These are phyloP conservation scores for Diorhabda carinulata DNA, from an alignment of 1,140 invertebrate species.

Conservation along the genomic window DNA sequence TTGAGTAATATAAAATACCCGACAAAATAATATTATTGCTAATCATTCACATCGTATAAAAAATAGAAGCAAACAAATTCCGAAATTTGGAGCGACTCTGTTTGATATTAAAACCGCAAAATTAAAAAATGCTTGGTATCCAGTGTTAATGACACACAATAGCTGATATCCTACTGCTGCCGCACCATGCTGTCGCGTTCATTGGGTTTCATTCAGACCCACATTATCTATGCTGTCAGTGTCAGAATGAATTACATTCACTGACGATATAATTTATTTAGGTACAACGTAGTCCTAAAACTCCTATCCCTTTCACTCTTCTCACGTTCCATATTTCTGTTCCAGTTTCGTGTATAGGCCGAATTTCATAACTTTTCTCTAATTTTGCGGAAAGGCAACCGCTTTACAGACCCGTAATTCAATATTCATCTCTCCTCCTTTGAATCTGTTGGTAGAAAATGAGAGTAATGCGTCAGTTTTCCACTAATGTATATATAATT, in stretches of 20 bases:
- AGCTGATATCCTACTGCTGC: neutral
- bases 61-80: no score
- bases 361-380: conserved; percentile 28
- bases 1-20: no score
- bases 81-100: no score
- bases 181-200: conserved; percentile 6
- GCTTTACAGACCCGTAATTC: conserved; percentile 22
- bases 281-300: conserved; percentile 26
- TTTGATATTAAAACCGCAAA: neutral
- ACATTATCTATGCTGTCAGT: conserved; percentile 28
- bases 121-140: conserved; percentile 10
- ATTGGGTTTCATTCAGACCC: conserved; percentile 15
- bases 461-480: no score
- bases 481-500: no score
- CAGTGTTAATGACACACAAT: conserved; percentile 11
- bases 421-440: neutral
- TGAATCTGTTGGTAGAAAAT: no score
- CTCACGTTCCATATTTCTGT: neutral
- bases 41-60: no score
- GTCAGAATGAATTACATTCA: conserved; percentile 30
- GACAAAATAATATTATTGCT: no score
- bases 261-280: conserved; percentile 34
- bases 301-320: conserved; percentile 1
- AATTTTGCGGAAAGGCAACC: conserved; percentile 23
- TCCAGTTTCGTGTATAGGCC: neutral